These are phyloP conservation scores for fruit fly (Drosophila melanogaster) DNA, from an alignment of 1,140 invertebrate genomes.

Conservation along the genomic window DNA sequence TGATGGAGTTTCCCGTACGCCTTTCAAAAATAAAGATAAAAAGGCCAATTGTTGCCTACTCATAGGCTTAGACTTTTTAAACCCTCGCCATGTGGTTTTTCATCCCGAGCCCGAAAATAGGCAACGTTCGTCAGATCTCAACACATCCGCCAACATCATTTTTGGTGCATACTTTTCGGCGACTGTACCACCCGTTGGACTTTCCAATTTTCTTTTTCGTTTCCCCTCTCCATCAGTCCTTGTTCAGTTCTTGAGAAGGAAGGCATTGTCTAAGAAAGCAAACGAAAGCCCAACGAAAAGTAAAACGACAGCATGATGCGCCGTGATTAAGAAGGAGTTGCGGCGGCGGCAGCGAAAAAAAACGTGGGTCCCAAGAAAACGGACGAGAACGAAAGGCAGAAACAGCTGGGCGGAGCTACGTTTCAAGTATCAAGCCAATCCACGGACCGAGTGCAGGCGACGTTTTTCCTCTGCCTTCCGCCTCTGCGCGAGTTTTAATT, in stretches of 20 bases:
- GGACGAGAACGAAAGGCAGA: conserved; percentile 46
- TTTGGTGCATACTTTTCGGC: neutral
- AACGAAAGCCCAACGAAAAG: conserved; percentile 16
- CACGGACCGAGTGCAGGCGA: conserved; percentile 36
- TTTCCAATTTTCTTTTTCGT: conserved; percentile 2
- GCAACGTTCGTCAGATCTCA: neutral
- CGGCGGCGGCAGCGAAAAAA: conserved; percentile 49
- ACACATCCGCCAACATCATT: neutral
- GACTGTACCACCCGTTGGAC: conserved; percentile 11
- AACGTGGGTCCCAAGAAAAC: conserved; percentile 61
- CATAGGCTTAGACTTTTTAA: neutral
- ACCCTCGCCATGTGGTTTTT: too few species aligned
- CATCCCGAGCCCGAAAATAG: neutral
- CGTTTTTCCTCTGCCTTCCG: conserved; percentile 20
- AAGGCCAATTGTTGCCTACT: neutral
- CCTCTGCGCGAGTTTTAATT: conserved; percentile 46
- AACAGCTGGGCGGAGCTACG: conserved; percentile 68
- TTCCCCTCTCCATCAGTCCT: neutral
- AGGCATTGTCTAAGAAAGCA: conserved; percentile 8
- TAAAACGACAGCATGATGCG: conserved; percentile 30
- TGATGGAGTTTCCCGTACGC: too few species aligned
- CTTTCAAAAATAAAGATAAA: too few species aligned
- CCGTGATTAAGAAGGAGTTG: conserved; percentile 7
- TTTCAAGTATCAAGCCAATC: conserved; percentile 61
- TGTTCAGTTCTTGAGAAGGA: neutral